Percentiles rank a stretch among this genome's conserved stretches.
These are phyloP conservation scores for Beaufortia kweichowensis DNA, from an alignment of 2,113 vertebrate genomes.

Conservation along the genomic window DNA sequence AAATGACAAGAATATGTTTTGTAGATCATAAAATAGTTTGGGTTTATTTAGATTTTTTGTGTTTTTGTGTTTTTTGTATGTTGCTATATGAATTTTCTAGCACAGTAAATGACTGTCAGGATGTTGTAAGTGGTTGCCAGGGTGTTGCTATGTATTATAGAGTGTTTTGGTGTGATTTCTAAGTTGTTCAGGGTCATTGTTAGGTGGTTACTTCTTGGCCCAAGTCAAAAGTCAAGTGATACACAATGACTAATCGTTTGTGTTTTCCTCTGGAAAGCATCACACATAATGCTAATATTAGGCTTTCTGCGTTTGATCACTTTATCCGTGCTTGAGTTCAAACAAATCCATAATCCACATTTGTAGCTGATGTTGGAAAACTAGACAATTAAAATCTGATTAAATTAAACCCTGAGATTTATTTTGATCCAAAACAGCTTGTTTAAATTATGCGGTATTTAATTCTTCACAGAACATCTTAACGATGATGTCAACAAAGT, in stretches of 20 bases:
- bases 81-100: no score
- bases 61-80: no score
- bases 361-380: conserved; percentile 18
- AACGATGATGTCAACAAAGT: conserved; percentile 33
- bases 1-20: no score
- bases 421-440: conserved; percentile 14
- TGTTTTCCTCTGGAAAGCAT: no score
- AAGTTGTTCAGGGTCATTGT: neutral
- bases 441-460: neutral
- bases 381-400: neutral
- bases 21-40: no score
- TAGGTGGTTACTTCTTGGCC: neutral
- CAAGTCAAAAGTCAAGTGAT: no score
- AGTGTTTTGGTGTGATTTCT: neutral
- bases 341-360: neutral
- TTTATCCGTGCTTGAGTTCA: neutral
- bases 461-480: neutral
- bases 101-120: no score
- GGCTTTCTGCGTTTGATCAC: neutral
- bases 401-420: conserved; percentile 11
- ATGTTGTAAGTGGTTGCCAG: no score
- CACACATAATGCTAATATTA: neutral
- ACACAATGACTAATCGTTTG: no score
- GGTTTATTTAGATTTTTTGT: no score
- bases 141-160: no score